These are phyloP conservation scores for Lacerta viridis DNA, from an alignment of 2,797 vertebrate species.

Conservation along the genomic window DNA sequence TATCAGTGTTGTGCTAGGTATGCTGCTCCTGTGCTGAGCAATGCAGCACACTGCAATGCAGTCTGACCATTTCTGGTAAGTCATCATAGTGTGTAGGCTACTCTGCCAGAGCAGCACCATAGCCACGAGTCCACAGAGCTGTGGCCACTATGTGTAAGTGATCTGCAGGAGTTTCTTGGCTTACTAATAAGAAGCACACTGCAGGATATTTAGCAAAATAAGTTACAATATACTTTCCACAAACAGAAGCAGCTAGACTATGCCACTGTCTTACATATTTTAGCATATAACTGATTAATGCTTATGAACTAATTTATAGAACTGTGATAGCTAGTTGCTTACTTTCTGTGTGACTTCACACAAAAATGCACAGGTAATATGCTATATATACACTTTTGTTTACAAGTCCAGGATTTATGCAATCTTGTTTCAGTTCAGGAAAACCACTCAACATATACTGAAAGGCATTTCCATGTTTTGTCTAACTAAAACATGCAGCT, in stretches of 20 bases:
- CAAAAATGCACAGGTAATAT: background rate
- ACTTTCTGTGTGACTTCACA: background rate
- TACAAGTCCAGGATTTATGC: background rate
- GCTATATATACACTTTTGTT: background rate
- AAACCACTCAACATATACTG: background rate
- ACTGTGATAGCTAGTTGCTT: background rate
- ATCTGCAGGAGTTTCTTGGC: background rate
- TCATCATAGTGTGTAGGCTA: background rate
- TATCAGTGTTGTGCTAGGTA: background rate
- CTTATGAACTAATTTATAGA: background rate
- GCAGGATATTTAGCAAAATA: too few species aligned
- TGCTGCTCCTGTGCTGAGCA: background rate
- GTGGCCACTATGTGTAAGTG: background rate
- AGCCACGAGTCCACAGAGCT: background rate
- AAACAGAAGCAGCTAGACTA: background rate
- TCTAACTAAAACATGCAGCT: constrained; percentile 43
- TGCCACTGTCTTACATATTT: background rate
- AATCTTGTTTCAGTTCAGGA: background rate
- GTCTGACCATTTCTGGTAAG: background rate
- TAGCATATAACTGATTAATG: background rate
- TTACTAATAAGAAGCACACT: constrained; percentile 47
- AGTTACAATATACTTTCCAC: background rate
- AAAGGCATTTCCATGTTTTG: constrained; percentile 16
- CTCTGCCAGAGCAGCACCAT: background rate
- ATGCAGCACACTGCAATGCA: background rate